Base-by-base conservation (phyloP, 1,140 invertebrate species). In the Alviniconcha marisindica region DNA sequence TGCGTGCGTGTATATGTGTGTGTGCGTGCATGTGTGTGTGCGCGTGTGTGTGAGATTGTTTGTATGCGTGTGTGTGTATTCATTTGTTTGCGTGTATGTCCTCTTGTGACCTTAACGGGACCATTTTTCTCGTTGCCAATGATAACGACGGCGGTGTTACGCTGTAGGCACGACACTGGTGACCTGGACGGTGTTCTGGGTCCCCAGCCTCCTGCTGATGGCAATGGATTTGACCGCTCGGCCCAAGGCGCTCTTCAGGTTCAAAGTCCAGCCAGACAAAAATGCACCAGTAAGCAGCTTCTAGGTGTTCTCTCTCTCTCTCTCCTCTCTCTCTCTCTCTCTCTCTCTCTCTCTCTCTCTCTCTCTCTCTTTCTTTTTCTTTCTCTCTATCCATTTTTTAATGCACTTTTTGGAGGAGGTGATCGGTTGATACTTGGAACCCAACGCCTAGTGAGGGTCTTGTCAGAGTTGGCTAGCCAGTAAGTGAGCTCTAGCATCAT, bases 191-290 rank as follows among this genome's bases (percentile, higher is more conserved):
- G 21, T 48, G 18, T 48, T 48, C 44, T 48, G 44, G 44, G 18
- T 48, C 18, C 44, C 44, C 18, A 48, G 18, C 44, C 44, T 48
- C 7, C 44, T 48, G 44, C 18, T 48, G 44, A 48, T n/a, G 60
- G 60, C 24, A n/a, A n/a, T n/a, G 60, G 28, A 63, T 7, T 4
- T 63, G 60, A 63, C 21, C 4, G 28, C 7, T 24, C 60, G 60
- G 60, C 60, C 28, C 7, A 63, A 10, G 28, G 28, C 60, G 21
- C 28, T 63, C 28, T 7, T 63, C 60, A 63, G 21, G 60, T 24
- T 5, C 60, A 97, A 97, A 94, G 96, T 96, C 86, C 96, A 97
- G 91, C 96, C 96, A 28, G 96, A 96, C 3, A 96, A 96, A 71
- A 97, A 97, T 91, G 95, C 96, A 90, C 96, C 96, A 0, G 96